These are phyloP conservation scores for Ptilodon capucinus DNA, from an alignment of 2,888 invertebrate genomes.

Conservation along the genomic window DNA sequence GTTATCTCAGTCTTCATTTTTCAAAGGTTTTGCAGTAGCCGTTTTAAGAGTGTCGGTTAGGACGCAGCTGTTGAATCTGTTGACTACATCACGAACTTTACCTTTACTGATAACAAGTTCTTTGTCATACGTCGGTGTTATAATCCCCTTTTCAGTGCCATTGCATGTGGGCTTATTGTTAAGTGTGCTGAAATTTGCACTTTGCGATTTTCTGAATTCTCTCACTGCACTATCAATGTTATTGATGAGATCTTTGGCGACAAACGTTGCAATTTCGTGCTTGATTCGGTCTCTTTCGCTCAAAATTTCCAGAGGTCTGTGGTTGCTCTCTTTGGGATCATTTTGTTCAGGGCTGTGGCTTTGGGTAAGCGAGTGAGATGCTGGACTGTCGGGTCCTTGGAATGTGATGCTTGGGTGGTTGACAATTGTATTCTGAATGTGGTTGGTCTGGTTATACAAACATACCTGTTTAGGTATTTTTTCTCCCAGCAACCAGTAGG, in stretches of 20 bases:
- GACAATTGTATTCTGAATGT: slow-evolving; percentile 39
- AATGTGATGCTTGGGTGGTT: slow-evolving; percentile 75
- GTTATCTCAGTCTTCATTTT: slow-evolving; percentile 53
- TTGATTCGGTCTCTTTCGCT: slow-evolving; percentile 71
- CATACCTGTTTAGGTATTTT: slow-evolving; percentile 52
- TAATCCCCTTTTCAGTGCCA: slow-evolving; percentile 59
- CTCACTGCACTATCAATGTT: slow-evolving; percentile 71
- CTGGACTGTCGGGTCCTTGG: slow-evolving; percentile 76
- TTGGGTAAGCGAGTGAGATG: slow-evolving; percentile 67
- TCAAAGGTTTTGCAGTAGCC: slow-evolving; percentile 46
- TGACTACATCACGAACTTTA: slow-evolving; percentile 76
- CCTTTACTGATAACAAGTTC: slow-evolving; percentile 75
- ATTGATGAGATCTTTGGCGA: slow-evolving; percentile 74
- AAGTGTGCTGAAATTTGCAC: slow-evolving; percentile 52
- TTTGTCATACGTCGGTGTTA: slow-evolving; percentile 72
- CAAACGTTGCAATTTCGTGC: slow-evolving; percentile 74
- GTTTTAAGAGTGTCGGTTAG: slow-evolving; percentile 37
- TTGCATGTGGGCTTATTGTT: slow-evolving; percentile 48
- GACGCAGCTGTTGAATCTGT: slow-evolving; percentile 66
- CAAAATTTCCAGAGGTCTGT: slow-evolving; percentile 54
- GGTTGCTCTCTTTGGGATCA: slow-evolving; percentile 51
- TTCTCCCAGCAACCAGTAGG: slow-evolving; percentile 94
- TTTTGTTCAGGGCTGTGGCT: slow-evolving; percentile 65
- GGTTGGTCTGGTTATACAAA: slow-evolving; percentile 39
- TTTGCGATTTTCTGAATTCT: slow-evolving; percentile 71